Base-by-base conservation (phyloP, 2,888 invertebrate species). In the Parnassius mnemosyne region DNA sequence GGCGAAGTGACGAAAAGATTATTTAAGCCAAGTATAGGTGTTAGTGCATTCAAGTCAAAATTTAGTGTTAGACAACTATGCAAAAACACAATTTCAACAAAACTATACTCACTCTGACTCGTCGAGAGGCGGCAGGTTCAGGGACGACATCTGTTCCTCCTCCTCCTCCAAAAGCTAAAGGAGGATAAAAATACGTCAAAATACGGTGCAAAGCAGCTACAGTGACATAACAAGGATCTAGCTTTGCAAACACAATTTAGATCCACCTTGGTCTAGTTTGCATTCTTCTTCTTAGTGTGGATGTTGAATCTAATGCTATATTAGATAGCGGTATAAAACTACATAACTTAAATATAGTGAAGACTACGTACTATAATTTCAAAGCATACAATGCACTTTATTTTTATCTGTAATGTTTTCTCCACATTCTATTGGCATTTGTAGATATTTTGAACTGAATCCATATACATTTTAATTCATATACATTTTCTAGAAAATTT, bases 191-290 rank as follows among this genome's bases (percentile, higher is more conserved):
- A 83, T 78, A 87, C 81, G 82, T 89, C 87, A 89, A 88, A 72
- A 83, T 89, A 89, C 89, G 76, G 89, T 89, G 89, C 89, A 61
- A 89, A 89, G 89, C 89, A 71, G 71, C 89, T 90, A 89, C 84
- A 59, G 76, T 81, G 80, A 71, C 69, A 65, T 65, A 72, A 74
- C 65, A 66, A 70, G 70, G 67, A 54, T 47, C 44, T 25, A 55
- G 65, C 58, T 50, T 55, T 70, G 70, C 69, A 70, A 70, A 72
- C 70, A 71, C 62, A 67, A 65, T 62, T 59, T 63, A 52, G n/a
- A 11, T 9, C 10, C 3, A 11, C 52, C 49, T 2, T 20, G 20
- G 20, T 20, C 0, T 49, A 57, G 47, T 50, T 46, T 34, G 34
- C 34, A 34, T 34, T 34, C 0, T 34, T 5, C 5, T 34, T 7